Percentiles rank a stretch among this genome's conserved stretches.
phyloP scores from a whole-genome alignment of 1,140 invertebrate species.

The Trissolcus basalis region DNA sequence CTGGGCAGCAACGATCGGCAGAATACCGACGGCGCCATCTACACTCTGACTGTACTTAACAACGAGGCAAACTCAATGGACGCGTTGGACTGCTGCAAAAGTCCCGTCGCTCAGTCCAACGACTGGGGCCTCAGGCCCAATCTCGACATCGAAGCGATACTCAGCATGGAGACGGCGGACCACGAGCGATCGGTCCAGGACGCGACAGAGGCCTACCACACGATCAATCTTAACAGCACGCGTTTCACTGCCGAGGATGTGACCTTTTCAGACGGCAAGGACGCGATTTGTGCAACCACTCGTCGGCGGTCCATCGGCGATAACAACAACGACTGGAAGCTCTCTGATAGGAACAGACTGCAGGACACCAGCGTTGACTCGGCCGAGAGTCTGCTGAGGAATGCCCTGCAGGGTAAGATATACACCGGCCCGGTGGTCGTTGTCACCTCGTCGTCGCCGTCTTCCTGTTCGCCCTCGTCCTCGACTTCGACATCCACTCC shows the following conservation, averaged over 20 bases:
- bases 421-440: slow-evolving; percentile 64
- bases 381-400: slow-evolving; percentile 85
- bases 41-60: slow-evolving; percentile 78
- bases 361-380: slow-evolving; percentile 76
- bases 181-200: slow-evolving; percentile 33
- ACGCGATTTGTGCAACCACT: slow-evolving; percentile 69
- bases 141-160: slow-evolving; percentile 74
- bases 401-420: slow-evolving; percentile 85
- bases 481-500: slow-evolving; percentile 33
- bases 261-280: slow-evolving; percentile 83
- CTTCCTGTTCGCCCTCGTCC: slow-evolving; percentile 33
- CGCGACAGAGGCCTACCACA: slow-evolving; percentile 61
- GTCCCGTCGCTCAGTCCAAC: slow-evolving; percentile 64
- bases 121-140: slow-evolving; percentile 71
- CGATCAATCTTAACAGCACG: slow-evolving; percentile 47
- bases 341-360: slow-evolving; percentile 81
- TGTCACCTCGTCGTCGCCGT: slow-evolving; percentile 65
- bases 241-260: slow-evolving; percentile 69
- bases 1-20: slow-evolving; percentile 67
- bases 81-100: slow-evolving; percentile 73
- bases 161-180: slow-evolving; percentile 71
- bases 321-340: slow-evolving; percentile 88
- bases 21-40: slow-evolving; percentile 78
- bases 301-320: slow-evolving; percentile 79
- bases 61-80: slow-evolving; percentile 78